phyloP scores from a whole-genome alignment of 1,140 invertebrate species.

The Sminthurides bifidus region DNA sequence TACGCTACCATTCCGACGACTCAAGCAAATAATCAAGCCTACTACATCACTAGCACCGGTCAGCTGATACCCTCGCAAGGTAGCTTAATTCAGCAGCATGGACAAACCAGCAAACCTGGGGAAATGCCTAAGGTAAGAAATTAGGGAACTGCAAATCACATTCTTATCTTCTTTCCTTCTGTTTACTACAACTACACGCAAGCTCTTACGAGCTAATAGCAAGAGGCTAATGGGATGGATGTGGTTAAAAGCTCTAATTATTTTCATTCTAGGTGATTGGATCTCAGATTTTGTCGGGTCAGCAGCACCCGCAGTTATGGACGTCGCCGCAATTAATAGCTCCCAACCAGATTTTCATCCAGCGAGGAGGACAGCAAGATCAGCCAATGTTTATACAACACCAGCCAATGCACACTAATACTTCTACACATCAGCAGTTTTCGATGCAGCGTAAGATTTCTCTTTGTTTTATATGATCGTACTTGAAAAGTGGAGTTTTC shows the following conservation, averaged over 20 bases:
- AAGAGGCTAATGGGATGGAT: too few species aligned
- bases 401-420: conserved; percentile 40
- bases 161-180: background rate
- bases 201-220: too few species aligned
- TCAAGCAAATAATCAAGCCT: conserved; percentile 50
- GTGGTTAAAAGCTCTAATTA: background rate
- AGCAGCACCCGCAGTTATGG: conserved; percentile 52
- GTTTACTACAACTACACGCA: too few species aligned
- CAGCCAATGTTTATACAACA: conserved; percentile 79
- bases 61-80: conserved; percentile 61
- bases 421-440: conserved; percentile 27
- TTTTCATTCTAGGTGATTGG: conserved; percentile 14
- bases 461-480: background rate
- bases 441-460: conserved; percentile 30
- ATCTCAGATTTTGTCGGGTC: conserved; percentile 37
- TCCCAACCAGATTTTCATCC: conserved; percentile 68
- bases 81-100: conserved; percentile 40
- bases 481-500: background rate
- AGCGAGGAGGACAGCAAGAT: conserved; percentile 59
- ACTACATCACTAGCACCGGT: conserved; percentile 68
- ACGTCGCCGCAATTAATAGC: conserved; percentile 46
- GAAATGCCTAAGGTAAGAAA: conserved; percentile 36
- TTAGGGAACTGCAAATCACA: background rate
- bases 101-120: conserved; percentile 35
- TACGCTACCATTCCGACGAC: conserved; percentile 62